These are phyloP conservation scores for Corythornis madagascariensis DNA, from an alignment of 2,113 vertebrate genomes.

Conservation along the genomic window DNA sequence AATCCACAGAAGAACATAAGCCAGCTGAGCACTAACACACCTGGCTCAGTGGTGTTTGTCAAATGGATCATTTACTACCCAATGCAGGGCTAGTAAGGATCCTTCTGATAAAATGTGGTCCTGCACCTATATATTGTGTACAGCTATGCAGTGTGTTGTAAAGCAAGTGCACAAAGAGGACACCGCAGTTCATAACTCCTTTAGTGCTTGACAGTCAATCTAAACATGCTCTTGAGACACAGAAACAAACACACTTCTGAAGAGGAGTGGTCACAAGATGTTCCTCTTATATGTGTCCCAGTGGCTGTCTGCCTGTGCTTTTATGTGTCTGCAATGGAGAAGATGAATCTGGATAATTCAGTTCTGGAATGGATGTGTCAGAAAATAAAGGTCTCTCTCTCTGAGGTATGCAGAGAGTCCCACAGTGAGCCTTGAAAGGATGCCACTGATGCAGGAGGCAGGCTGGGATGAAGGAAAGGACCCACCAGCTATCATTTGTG, in stretches of 20 bases:
- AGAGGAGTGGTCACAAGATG: background rate
- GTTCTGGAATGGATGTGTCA: background rate
- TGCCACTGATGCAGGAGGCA: background rate
- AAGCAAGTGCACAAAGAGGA: background rate
- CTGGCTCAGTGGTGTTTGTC: fast-evolving
- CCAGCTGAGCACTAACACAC: fast-evolving
- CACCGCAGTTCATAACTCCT: background rate
- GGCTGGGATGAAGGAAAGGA: background rate
- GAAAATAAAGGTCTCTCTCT: background rate
- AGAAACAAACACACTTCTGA: background rate
- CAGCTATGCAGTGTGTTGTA: background rate
- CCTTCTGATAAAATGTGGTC: background rate
- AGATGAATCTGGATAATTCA: background rate
- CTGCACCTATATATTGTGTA: background rate
- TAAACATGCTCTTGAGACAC: background rate
- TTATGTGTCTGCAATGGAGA: background rate
- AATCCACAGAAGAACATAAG: background rate
- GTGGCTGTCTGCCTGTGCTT: background rate
- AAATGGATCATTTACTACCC: background rate
- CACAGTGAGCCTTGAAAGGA: background rate
- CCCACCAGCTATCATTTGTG: fast-evolving
- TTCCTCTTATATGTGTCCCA: background rate
- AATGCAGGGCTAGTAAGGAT: fast-evolving
- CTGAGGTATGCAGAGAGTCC: background rate
- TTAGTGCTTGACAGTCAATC: background rate